phyloP scores from a whole-genome alignment of 53 echinoderm and acorn worm genomes.

The Stichopus horrens region DNA sequence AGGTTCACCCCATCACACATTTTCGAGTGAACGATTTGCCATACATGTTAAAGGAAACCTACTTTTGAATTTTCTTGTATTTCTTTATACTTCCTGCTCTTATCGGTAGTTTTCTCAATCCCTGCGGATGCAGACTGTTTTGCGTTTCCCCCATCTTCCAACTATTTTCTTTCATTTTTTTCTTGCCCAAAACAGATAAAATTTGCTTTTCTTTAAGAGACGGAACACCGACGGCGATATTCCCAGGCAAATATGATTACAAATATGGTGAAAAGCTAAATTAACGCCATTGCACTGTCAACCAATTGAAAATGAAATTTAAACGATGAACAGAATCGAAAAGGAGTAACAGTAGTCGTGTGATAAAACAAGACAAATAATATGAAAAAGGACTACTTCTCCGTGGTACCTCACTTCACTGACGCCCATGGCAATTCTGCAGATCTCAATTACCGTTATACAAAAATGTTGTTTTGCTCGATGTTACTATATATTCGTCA shows the following conservation, averaged over 20 bases:
- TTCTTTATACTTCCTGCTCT: neutral
- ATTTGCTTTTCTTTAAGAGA: neutral
- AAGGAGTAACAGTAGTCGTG: neutral
- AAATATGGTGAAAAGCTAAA: neutral
- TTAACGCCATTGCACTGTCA: conserved; percentile 17
- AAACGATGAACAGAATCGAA: conserved; percentile 18
- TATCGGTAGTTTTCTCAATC: neutral
- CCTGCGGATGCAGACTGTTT: neutral
- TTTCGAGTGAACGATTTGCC: neutral
- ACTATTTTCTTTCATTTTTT: neutral
- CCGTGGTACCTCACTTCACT: neutral
- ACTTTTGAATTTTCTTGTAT: neutral
- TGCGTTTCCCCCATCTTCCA: neutral
- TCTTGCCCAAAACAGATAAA: neutral
- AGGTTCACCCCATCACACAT: neutral
- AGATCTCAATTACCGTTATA: neutral
- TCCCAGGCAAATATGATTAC: neutral
- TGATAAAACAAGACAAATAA: neutral
- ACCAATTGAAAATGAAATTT: conserved; percentile 32
- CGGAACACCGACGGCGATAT: neutral
- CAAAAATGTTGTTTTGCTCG: too few species aligned
- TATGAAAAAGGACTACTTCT: neutral
- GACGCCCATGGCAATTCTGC: neutral
- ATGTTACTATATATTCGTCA: too few species aligned
- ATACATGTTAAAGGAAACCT: neutral